Conservation (phyloP, 2,888 invertebrate genomes). For the Hemicrepidius hirtus region DNA sequence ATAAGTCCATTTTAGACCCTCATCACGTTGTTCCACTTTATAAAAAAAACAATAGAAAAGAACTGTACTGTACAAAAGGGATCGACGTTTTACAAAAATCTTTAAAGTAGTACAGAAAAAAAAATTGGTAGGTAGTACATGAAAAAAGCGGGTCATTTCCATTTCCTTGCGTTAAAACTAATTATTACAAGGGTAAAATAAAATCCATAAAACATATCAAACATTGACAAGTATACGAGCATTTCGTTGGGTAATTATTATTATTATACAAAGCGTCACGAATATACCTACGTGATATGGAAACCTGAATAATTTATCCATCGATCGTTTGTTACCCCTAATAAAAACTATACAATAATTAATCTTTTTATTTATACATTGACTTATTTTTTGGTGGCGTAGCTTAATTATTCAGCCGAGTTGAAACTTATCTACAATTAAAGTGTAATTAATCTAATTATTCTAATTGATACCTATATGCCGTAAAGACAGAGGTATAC, state of each 20-base stretch:
- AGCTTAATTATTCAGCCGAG: too few species aligned
- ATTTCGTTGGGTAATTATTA: neutral
- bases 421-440: too few species aligned
- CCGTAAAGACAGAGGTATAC: too few species aligned
- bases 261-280: neutral
- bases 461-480: too few species aligned
- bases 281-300: neutral
- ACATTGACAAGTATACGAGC: too few species aligned
- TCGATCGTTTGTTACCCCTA: slow-evolving; percentile 5
- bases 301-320: slow-evolving; percentile 1
- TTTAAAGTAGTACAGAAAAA: neutral
- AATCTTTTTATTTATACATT: too few species aligned
- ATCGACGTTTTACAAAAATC: neutral
- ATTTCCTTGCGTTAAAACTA: too few species aligned
- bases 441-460: too few species aligned
- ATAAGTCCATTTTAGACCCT: slow-evolving; percentile 15
- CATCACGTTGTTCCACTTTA: slow-evolving; percentile 16
- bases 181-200: too few species aligned
- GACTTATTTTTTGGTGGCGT: too few species aligned
- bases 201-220: too few species aligned
- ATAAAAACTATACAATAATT: slow-evolving; percentile 1
- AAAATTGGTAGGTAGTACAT: neutral
- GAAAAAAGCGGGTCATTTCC: too few species aligned
- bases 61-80: neutral
- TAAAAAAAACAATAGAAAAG: neutral